These are phyloP conservation scores for Sebastiscus tertius DNA, from an alignment of 2,797 vertebrate genomes.

Conservation along the genomic window DNA sequence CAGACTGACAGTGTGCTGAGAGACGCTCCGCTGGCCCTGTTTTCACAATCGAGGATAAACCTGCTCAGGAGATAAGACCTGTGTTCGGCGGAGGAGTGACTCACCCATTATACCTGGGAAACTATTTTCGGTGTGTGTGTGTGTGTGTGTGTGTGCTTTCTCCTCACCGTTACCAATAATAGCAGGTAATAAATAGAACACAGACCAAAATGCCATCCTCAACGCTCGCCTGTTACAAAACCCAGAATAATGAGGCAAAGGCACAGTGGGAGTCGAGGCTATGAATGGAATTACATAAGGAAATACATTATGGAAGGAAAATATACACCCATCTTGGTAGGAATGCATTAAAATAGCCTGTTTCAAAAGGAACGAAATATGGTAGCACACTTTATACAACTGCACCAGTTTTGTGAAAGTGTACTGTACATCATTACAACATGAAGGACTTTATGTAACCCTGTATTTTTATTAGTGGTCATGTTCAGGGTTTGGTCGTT, in stretches of 20 bases:
- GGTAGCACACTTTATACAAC: conserved; percentile 3
- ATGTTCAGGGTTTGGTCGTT: background rate
- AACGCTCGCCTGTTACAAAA: conserved; percentile 61
- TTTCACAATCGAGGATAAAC: conserved; percentile 63
- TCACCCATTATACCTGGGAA: conserved; percentile 75
- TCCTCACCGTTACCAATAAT: conserved; percentile 70
- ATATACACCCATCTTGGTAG: background rate
- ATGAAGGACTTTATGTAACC: background rate
- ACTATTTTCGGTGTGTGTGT: conserved; percentile 13
- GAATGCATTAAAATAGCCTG: background rate
- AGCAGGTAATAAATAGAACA: conserved; percentile 75
- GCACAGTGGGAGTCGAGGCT: conserved; percentile 21
- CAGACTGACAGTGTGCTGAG: conserved; percentile 32
- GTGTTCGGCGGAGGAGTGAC: conserved; percentile 68
- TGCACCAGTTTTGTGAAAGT: background rate
- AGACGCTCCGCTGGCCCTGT: conserved; percentile 42
- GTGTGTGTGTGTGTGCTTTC: background rate
- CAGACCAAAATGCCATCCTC: conserved; percentile 66
- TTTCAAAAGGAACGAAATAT: conserved; percentile 7
- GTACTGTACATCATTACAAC: background rate
- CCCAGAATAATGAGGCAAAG: conserved; percentile 51
- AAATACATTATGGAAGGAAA: conserved; percentile 8
- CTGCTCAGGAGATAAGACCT: conserved; percentile 71
- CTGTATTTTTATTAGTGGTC: background rate
- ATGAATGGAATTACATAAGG: conserved; percentile 21